Evolutionary conservation across 2,888 invertebrate genomes (phyloP), one percentile per base, ranked within the genome.

Genomic region (Cordylochernes scorpioides): DNA sequence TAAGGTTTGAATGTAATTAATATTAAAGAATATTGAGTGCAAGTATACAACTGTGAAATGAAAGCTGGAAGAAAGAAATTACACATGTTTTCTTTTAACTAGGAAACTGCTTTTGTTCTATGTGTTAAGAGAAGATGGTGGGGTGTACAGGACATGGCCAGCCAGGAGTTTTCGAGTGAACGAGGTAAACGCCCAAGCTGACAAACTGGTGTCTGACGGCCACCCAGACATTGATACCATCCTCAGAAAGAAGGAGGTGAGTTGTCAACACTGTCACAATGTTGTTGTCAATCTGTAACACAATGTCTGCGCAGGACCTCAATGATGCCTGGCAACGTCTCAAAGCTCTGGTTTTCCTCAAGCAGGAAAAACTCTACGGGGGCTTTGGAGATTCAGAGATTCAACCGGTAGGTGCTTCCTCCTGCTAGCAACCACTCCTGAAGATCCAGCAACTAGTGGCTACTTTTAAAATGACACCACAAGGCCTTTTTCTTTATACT

Each of bases 341-440:
- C 39, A 86, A 86, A 40, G 77, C 82, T 48, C 64, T 91, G 55
- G 82, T 91, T 3, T 65, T 84, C 41, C 71, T 82, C 57, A 68
- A 94, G 6, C 88, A 91, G 53, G 91, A 94, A 54, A 80, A 84
- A 36, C 59, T 97, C 19, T 91, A 86, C n/a, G 54, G 97, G 94
- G 2, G 94, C 97, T 1, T 91, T 94, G 52, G 94, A 97, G 59
- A 91, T 97, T 45, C 94, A 94, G 57, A 68, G 84, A 32, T 94
- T 91, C 58, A 94, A 94, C 58, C 49, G 53, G 35, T 26, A 26
- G n/a, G 21, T 10, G 2, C 4, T 10, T 21, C n/a, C 2, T 2
- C n/a, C 4, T 21, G 8, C 19, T 8, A 19, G 9, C 19, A 9
- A 8, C 21, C n/a, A 2, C 9, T n/a, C 21, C 21, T 19, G n/a